Conservation (phyloP, 2,888 invertebrate species). For the Fragum sueziense region DNA sequence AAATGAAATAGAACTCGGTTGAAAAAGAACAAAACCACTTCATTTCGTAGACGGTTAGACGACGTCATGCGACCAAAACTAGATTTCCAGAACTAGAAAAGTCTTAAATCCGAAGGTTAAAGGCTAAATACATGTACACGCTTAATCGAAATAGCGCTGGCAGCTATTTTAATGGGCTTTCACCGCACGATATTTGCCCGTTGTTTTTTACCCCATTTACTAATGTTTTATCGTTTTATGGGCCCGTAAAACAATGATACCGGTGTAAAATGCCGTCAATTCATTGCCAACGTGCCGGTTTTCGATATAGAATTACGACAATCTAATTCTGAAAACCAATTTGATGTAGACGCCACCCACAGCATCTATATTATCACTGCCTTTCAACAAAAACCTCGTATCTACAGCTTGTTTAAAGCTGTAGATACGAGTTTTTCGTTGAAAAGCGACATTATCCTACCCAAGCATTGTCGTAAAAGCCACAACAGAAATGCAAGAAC, state of each 20-base stretch:
- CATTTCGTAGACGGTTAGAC: too few relatives aligned
- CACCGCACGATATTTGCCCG: slow-evolving; percentile 10
- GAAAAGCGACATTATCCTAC: too few relatives aligned
- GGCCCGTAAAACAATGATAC: slow-evolving; percentile 24
- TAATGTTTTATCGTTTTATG: slow-evolving; percentile 21
- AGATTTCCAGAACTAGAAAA: too few relatives aligned
- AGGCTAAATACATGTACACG: not conserved
- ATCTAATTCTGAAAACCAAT: slow-evolving; percentile 25
- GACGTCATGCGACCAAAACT: too few relatives aligned
- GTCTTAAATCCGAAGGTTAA: not conserved
- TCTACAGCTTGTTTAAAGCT: too few relatives aligned
- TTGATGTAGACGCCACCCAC: slow-evolving; percentile 16
- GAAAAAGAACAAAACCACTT: too few relatives aligned
- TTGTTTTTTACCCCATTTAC: slow-evolving; percentile 19
- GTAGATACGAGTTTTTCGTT: too few relatives aligned
- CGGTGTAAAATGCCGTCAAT: slow-evolving; percentile 13
- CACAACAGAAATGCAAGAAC: slow-evolving; percentile 21
- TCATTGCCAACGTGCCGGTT: slow-evolving; percentile 22
- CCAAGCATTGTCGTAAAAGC: slow-evolving; percentile 21
- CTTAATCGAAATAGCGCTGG: not conserved
- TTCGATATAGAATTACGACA: slow-evolving; percentile 24
- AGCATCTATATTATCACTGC: slow-evolving; percentile 26
- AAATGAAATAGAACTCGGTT: too few relatives aligned
- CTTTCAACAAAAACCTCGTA: too few relatives aligned
- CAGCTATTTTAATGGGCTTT: slow-evolving; percentile 15